These are phyloP conservation scores for Erebia palarica DNA, from an alignment of 2,888 invertebrate genomes.

Conservation along the genomic window DNA sequence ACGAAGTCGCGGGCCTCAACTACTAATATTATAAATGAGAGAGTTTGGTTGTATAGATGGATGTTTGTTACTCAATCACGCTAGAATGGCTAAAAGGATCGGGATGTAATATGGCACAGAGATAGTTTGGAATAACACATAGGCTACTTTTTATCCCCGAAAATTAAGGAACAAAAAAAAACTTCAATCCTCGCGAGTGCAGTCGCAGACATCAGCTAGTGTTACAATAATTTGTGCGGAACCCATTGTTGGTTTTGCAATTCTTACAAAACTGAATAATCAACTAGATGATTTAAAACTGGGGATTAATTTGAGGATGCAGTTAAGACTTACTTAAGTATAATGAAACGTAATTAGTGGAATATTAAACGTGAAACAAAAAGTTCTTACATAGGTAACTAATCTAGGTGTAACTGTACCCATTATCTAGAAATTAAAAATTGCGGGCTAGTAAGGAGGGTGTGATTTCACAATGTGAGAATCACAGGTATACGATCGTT, in stretches of 20 bases:
- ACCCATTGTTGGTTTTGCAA: background rate
- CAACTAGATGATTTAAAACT: constrained; percentile 27
- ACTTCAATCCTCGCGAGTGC: too few species aligned
- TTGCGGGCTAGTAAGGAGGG: background rate
- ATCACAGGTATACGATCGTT: background rate
- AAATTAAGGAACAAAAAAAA: too few species aligned
- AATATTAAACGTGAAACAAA: constrained; percentile 25
- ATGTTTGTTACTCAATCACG: too few species aligned
- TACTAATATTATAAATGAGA: too few species aligned
- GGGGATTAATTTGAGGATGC: constrained; percentile 32
- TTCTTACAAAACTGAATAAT: constrained; percentile 20
- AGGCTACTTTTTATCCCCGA: too few species aligned
- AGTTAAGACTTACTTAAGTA: constrained; percentile 5
- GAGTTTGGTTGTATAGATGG: too few species aligned
- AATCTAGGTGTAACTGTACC: background rate
- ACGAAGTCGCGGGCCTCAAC: too few species aligned
- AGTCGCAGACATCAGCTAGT: too few species aligned
- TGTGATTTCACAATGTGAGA: background rate
- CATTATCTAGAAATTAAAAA: background rate
- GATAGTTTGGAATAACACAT: too few species aligned
- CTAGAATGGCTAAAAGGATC: too few species aligned
- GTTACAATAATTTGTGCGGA: constrained; percentile 7
- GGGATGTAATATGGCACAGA: too few species aligned
- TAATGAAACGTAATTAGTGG: constrained; percentile 30
- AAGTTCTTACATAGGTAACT: constrained; percentile 17